Conservation (phyloP, 2,113 vertebrate genomes). For the Hippocampus mohnikei region DNA sequence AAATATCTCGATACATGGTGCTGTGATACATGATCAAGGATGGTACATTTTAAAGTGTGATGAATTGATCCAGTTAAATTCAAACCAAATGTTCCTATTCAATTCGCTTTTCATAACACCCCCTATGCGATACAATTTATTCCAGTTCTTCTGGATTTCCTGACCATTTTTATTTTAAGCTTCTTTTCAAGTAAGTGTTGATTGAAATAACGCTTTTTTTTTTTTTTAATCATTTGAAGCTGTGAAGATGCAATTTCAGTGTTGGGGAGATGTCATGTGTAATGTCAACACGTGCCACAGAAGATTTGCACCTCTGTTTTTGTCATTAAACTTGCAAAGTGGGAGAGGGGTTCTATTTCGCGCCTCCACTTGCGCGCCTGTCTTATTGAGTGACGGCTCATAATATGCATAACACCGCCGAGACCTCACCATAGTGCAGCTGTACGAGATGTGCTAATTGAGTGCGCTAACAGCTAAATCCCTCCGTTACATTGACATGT, state of each 20-base stretch:
- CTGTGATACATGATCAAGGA: too few relatives aligned
- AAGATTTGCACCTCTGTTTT: background rate
- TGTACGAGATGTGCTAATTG: conserved; percentile 59
- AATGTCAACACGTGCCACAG: background rate
- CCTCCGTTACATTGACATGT: conserved; percentile 12
- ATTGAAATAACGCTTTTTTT: background rate
- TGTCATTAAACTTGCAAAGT: conserved; percentile 13
- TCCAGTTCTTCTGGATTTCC: too few relatives aligned
- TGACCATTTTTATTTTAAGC: too few relatives aligned
- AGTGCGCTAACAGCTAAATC: conserved; percentile 35
- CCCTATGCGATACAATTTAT: too few relatives aligned
- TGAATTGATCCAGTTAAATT: too few relatives aligned
- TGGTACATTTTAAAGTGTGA: too few relatives aligned
- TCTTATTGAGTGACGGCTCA: conserved; percentile 25
- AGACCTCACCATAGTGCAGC: conserved; percentile 24
- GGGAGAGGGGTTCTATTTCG: conserved; percentile 10
- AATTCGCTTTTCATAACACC: too few relatives aligned
- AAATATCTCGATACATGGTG: too few relatives aligned
- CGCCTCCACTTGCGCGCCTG: conserved; percentile 20
- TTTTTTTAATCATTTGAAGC: background rate
- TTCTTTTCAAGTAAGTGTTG: background rate
- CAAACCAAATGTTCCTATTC: too few relatives aligned
- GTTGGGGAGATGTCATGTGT: background rate
- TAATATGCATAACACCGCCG: conserved; percentile 19
- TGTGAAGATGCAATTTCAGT: background rate